Conservation (phyloP, 2,797 vertebrate species). For the Chiroxiphia lanceolata region DNA sequence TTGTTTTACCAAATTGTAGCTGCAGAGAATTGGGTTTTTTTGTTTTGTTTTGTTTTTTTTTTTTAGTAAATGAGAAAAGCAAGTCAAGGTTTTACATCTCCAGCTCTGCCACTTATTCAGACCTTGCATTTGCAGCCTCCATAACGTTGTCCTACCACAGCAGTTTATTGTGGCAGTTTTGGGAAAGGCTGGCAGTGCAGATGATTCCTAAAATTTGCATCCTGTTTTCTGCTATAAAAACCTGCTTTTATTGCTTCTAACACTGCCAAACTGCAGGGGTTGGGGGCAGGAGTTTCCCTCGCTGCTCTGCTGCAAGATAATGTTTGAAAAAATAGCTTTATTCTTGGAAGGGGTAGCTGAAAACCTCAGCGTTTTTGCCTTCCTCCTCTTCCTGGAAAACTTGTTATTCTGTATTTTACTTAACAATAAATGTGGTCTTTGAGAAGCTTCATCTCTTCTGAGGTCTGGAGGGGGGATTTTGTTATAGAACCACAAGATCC, state of each 20-base stretch:
- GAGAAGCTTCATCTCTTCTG: background rate
- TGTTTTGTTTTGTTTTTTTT: too few relatives aligned
- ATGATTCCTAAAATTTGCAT: background rate
- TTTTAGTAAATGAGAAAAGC: background rate
- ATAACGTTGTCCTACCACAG: background rate
- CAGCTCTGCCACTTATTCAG: background rate
- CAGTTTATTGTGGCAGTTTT: background rate
- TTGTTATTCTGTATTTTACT: accelerated
- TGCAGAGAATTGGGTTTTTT: accelerated
- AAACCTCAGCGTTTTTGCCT: background rate
- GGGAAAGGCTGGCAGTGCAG: background rate
- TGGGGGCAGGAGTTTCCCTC: background rate
- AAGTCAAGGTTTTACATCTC: background rate
- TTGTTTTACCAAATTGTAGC: background rate
- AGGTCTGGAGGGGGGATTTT: background rate
- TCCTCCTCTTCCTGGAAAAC: background rate
- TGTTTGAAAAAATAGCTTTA: background rate
- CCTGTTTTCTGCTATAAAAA: background rate
- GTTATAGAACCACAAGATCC: background rate
- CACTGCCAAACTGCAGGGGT: background rate
- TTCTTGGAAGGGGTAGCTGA: background rate
- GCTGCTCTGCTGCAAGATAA: background rate
- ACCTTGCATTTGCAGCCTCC: background rate
- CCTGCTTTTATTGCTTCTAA: background rate
- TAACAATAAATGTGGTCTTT: background rate